Conservation (phyloP, 2,888 invertebrate genomes). For the Tethea ocularis region DNA sequence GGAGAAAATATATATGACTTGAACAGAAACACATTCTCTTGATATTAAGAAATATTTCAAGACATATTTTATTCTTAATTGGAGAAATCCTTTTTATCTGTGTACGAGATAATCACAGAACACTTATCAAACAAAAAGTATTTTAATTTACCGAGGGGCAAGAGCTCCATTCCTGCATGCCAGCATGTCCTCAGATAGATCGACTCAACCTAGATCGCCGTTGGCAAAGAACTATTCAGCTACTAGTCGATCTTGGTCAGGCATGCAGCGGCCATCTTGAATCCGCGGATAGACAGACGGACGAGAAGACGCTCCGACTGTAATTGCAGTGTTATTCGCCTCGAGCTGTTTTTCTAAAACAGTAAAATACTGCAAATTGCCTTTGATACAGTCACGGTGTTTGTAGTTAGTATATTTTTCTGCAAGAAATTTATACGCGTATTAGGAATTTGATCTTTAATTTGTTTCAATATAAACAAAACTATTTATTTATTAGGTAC, state of each 20-base stretch:
- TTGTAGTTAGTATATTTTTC: slow-evolving; percentile 12
- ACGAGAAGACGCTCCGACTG: slow-evolving; percentile 66
- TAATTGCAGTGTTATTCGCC: slow-evolving; percentile 77
- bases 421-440: slow-evolving; percentile 3
- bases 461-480: background rate
- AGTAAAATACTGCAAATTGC: slow-evolving; percentile 47
- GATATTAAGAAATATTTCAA: too few relatives aligned
- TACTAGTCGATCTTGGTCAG: slow-evolving; percentile 80
- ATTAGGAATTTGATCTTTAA: background rate
- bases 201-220: slow-evolving; percentile 70
- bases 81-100: too few relatives aligned
- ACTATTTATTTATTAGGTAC: background rate
- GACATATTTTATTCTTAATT: too few relatives aligned
- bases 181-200: slow-evolving; percentile 66
- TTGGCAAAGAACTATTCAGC: slow-evolving; percentile 72
- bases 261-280: slow-evolving; percentile 78
- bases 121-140: slow-evolving; percentile 74
- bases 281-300: slow-evolving; percentile 64
- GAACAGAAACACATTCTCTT: too few relatives aligned
- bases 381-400: slow-evolving; percentile 35
- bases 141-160: slow-evolving; percentile 72
- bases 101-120: slow-evolving; percentile 61
- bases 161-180: slow-evolving; percentile 67
- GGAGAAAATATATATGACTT: too few relatives aligned
- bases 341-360: slow-evolving; percentile 72